Conservation (phyloP, 2,888 invertebrate species). For the Philopedon plagiatum region DNA sequence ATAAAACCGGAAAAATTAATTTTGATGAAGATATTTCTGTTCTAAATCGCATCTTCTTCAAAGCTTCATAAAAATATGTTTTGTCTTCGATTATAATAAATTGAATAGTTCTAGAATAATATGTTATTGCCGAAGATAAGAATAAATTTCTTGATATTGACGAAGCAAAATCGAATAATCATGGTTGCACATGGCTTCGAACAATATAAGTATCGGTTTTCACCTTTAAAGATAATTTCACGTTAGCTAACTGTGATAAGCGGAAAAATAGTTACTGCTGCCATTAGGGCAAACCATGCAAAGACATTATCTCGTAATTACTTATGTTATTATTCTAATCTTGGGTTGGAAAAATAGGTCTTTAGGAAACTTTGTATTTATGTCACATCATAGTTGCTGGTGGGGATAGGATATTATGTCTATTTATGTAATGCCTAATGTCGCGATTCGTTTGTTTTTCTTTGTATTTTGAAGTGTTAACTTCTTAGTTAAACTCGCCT, state of each 20-base stretch:
- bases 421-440: neutral
- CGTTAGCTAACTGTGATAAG: neutral
- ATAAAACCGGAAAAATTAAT: too few relatives aligned
- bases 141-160: neutral
- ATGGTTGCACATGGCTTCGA: neutral
- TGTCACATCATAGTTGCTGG: neutral
- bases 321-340: neutral
- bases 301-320: neutral
- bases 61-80: too few relatives aligned
- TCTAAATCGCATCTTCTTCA: too few relatives aligned
- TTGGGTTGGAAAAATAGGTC: neutral
- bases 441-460: neutral
- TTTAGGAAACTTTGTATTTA: neutral
- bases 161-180: neutral
- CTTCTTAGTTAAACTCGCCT: neutral
- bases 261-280: neutral
- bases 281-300: neutral
- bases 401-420: neutral
- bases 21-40: too few relatives aligned
- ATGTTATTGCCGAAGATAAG: neutral
- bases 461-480: neutral
- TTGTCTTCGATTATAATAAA: too few relatives aligned
- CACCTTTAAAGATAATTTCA: neutral
- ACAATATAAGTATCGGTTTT: neutral
- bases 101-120: neutral